Conservation (phyloP, 2,888 invertebrate species). For the Therioaphis trifolii region DNA sequence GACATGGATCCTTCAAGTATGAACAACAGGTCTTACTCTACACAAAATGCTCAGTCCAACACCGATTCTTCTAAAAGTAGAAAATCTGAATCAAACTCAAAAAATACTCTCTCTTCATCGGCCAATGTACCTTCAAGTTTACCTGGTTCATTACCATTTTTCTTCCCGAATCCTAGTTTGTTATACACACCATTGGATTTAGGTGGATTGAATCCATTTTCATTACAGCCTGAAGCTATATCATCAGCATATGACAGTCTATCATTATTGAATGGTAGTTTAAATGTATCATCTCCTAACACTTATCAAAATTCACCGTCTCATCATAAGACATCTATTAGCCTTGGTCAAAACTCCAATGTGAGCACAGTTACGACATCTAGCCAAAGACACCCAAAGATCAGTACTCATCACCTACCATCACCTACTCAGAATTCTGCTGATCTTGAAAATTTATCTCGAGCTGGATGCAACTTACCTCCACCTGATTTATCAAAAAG, state of each 20-base stretch:
- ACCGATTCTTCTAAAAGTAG: constrained; percentile 47
- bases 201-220: constrained; percentile 86
- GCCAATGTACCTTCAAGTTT: constrained; percentile 70
- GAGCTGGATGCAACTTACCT: constrained; percentile 70
- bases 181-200: constrained; percentile 91
- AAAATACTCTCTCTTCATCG: constrained; percentile 68
- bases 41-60: constrained; percentile 34
- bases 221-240: constrained; percentile 82
- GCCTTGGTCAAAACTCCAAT: constrained; percentile 57
- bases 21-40: constrained; percentile 50
- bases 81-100: constrained; percentile 38
- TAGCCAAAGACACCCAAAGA: constrained; percentile 65
- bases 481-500: constrained; percentile 63
- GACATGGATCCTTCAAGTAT: constrained; percentile 76
- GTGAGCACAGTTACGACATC: constrained; percentile 61
- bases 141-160: constrained; percentile 86
- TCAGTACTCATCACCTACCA: constrained; percentile 71
- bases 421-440: constrained; percentile 76
- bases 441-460: constrained; percentile 79
- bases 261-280: constrained; percentile 80
- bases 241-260: constrained; percentile 88
- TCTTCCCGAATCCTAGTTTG: constrained; percentile 91
- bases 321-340: constrained; percentile 64
- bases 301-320: constrained; percentile 68
- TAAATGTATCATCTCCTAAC: constrained; percentile 69